These are phyloP conservation scores for Xiphias gladius DNA, from an alignment of 2,113 vertebrate species.

Conservation along the genomic window DNA sequence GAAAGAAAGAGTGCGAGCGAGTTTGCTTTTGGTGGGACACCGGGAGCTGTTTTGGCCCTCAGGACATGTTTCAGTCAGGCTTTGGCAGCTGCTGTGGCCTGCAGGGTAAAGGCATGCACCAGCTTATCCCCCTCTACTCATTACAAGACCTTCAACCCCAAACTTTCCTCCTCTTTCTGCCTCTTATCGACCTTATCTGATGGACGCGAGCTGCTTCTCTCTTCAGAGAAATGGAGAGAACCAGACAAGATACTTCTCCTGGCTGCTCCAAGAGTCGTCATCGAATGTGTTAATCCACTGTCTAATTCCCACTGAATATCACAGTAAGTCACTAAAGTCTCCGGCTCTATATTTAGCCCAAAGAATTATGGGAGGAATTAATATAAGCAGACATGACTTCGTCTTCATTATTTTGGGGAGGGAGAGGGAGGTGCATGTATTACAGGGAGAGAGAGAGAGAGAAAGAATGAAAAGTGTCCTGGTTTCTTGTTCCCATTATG, in stretches of 20 bases:
- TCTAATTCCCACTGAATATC: constrained; percentile 56
- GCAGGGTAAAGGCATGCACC: constrained; percentile 43
- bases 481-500: constrained; percentile 67
- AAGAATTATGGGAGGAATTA: constrained; percentile 72
- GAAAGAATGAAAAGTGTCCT: constrained; percentile 55
- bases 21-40: constrained; percentile 27
- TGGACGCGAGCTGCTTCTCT: not conserved
- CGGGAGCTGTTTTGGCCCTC: constrained; percentile 11
- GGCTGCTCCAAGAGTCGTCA: constrained; percentile 26
- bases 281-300: constrained; percentile 56
- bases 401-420: constrained; percentile 66
- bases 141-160: not conserved
- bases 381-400: constrained; percentile 67
- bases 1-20: not conserved
- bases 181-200: not conserved
- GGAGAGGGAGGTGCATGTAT: constrained; percentile 32
- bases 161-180: not conserved
- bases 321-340: constrained; percentile 60
- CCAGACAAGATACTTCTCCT: not conserved
- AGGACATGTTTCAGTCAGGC: constrained; percentile 21
- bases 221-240: not conserved
- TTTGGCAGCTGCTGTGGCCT: constrained; percentile 63
- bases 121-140: constrained; percentile 4
- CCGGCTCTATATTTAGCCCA: constrained; percentile 65
- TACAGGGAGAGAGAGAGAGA: constrained; percentile 11